Evolutionary conservation across 2,797 vertebrate genomes (phyloP), one percentile per base, ranked within the genome.

Genomic region (Gadopsis marmoratus): DNA sequence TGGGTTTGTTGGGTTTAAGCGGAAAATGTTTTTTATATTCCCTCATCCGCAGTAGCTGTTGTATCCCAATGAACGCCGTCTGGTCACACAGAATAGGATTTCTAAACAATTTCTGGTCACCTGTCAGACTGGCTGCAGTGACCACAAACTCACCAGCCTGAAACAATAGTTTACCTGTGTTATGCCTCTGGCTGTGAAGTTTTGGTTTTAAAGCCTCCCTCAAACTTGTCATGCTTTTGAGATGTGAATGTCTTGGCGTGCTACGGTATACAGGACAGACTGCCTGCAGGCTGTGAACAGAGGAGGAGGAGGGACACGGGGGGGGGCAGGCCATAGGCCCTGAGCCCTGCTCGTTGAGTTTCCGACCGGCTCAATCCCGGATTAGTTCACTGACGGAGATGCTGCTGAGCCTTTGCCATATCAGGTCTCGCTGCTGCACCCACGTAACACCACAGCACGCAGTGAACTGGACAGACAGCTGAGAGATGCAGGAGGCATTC

Each of bases 301-400:
- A 73, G 79, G 54, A 83, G 78, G 26, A 5, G 39, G 12, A 41
- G 39, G 37, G 55, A 43, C 17, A 56, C 41, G 74, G 70, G 78
- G 62, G 39, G 78, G 37, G 37, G 37, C 37, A 39, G 37, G 79
- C 67, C 73, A 71, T 60, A 74, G 83, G 81, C 74, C 83, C 81
- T 66, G 78, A 80, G 82, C 79, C 71, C 89, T 78, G 79, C 81
- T 80, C n/a, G 71, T 61, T 74, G 71, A 83, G 87, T 90, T 91
- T 91, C 92, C 76, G 70, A 90, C 88, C 88, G 71, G 86, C 76
- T 92, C 91, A 93, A 91, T 94, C 91, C 91, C 41, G 54, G 93
- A 94, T 95, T 94, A 95, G 92, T 89, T 89, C 58, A 90, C 90
- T 94, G 91, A 93, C 90, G 81, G 88, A 91, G 90, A 91, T 76